Evolutionary conservation across 2,797 vertebrate genomes (phyloP), one percentile per base, ranked within the genome.

Genomic region (Pseudochaenichthys georgianus): DNA sequence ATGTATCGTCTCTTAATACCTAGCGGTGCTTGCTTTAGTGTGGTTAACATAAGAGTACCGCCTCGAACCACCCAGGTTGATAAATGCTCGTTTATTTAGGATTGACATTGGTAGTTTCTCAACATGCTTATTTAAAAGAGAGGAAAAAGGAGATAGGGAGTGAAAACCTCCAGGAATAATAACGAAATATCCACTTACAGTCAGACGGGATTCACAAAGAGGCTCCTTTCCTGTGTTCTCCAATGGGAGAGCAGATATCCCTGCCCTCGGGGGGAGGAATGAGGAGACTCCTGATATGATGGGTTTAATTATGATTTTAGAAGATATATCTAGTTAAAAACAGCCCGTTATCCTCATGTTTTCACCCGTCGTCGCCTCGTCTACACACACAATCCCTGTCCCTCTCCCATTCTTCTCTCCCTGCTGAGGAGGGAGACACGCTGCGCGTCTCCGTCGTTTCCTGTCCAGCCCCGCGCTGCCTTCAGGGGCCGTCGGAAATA

Each of bases 381-480:
- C 85, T 81, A 47, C 41, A 77, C 11, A 64, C 45, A 73, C 73
- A 41, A 13, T 63, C 76, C 55, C 65, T 9, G 51, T 71, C 80
- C 72, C 81, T 64, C 43, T 89, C 83, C 86, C 90, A 89, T 90
- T 92, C 89, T 89, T 91, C 82, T 92, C 86, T 83, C 80, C 82
- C 75, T 76, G 83, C 72, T 43, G 84, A 79, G 73, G 79, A 78
- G 34, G 88, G 89, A 87, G 87, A 89, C 89, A 92, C 88, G 91
- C 89, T 84, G 91, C 68, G 80, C 81, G 84, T 70, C 89, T 89
- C 88, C 90, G 91, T 88, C 83, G 92, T 89, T 95, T 95, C 93
- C 94, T 92, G 94, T 93, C 93, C 94, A 91, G 92, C 93, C 94
- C 93, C 86, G 86, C 45, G 90, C 15, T 69, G 80, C 92, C 11